Evolutionary conservation across 92 coral and sea anemone species (phyloP).

Genomic region (Palythoa heliodiscus): DNA sequence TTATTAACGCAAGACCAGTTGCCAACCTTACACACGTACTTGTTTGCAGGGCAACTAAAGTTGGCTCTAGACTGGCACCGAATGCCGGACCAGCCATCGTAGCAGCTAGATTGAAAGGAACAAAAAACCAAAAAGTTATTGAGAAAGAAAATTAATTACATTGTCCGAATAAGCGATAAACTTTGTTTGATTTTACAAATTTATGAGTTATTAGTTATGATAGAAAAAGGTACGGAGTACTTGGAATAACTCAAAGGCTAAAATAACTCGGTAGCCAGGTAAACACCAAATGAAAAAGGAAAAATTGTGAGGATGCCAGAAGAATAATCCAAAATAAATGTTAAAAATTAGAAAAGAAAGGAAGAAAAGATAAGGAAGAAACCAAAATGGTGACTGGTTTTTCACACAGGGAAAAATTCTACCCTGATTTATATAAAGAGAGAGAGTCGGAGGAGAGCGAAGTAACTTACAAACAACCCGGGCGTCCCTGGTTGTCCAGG

Average conservation of each 20-base stretch:
- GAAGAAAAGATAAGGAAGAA: too few species aligned
- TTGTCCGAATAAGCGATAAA: too few species aligned
- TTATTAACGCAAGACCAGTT: conserved; percentile 68
- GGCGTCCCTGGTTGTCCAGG: conserved; percentile 66
- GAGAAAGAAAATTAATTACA: not conserved
- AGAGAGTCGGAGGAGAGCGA: not conserved
- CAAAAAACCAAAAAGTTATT: not conserved
- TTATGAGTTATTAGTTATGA: too few species aligned
- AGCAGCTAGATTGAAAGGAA: conserved; percentile 37
- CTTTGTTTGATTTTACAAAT: too few species aligned
- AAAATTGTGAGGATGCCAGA: too few species aligned
- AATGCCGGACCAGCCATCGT: conserved; percentile 55
- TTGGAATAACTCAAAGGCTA: not conserved
- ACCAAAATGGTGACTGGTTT: not conserved
- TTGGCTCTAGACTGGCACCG: conserved; percentile 71
- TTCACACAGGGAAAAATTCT: not conserved
- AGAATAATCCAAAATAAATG: too few species aligned
- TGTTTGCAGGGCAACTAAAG: conserved; percentile 53
- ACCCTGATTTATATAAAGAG: not conserved
- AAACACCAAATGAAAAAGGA: not conserved
- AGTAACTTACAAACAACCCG: conserved; percentile 81
- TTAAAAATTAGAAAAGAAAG: too few species aligned
- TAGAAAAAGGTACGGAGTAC: too few species aligned
- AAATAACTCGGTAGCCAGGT: not conserved
- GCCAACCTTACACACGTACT: conserved; percentile 58